Evolutionary conservation across 2,888 invertebrate genomes (phyloP), one percentile per base, ranked within the genome.

Genomic region (Melinaea marsaeus): DNA sequence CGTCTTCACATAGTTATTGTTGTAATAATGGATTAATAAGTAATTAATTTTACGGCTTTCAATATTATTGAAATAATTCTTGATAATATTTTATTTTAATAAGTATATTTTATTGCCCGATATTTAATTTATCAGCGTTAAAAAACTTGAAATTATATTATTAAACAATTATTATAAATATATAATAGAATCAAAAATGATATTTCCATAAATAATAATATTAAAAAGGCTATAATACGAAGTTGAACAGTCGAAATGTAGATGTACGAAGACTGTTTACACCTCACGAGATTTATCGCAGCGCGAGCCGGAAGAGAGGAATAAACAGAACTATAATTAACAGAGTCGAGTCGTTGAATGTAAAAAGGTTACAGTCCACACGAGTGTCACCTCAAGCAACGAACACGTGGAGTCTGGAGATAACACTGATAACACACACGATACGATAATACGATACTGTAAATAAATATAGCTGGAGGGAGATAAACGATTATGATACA

Each of bases 251-350:
- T 33, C 47, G 62, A 57, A 57, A 67, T 56, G 60, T 54, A 66
- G 68, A 66, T 59, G 65, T 57, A 62, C 70, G 74, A 73, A 79
- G 74, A 74, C 73, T 81, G 79, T 81, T 80, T 79, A 78, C 71
- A 71, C 72, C 69, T 65, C 56, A 47, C 64, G 69, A 76, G 80
- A 85, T 84, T 84, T 84, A 85, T 79, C 74, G 73, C 74, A 61
- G 69, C 73, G 69, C 77, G 73, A 75, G 73, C 81, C 81, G 81
- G 84, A 85, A 84, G 82, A 78, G 76, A 76, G 74, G 71, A 72
- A 78, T 83, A 84, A 84, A 86, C 85, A 83, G 67, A 69, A 75
- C 78, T 84, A 84, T 81, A 81, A 81, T 84, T 84, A 86, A 78
- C 32, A 37, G 48, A 48, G 48, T 48, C 58, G 32, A 34, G 48